phyloP scores from a whole-genome alignment of 2,888 invertebrate species.

The Xanthia icteritia region DNA sequence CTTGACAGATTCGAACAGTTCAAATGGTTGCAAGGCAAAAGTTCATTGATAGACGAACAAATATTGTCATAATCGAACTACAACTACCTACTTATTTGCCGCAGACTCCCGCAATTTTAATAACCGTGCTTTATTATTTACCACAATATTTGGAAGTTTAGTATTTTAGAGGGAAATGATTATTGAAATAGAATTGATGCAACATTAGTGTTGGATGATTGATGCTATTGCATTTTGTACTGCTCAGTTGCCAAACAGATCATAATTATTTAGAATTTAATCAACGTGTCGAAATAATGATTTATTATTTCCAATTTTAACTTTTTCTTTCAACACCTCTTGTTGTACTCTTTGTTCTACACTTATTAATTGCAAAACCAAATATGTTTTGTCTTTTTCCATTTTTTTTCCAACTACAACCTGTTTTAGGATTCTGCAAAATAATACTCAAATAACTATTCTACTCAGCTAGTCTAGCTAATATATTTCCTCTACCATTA shows the following conservation, averaged over 20 bases:
- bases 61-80: slow-evolving; percentile 14
- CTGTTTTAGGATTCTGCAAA: slow-evolving; percentile 6
- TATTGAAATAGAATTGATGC: slow-evolving; percentile 5
- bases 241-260: background rate
- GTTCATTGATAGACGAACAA: background rate
- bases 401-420: slow-evolving; percentile 7
- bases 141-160: background rate
- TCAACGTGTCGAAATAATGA: background rate
- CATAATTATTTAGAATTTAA: background rate
- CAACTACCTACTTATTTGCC: no score
- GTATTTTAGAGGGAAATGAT: background rate
- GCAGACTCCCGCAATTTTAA: background rate
- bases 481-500: slow-evolving; percentile 19
- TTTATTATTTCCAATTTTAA: background rate
- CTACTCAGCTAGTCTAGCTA: slow-evolving; percentile 36
- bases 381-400: background rate
- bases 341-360: slow-evolving; percentile 25
- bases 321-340: background rate
- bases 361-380: background rate
- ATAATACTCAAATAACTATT: slow-evolving; percentile 29
- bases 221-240: slow-evolving; percentile 12
- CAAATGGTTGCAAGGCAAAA: background rate
- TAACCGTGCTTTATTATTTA: background rate
- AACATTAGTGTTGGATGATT: background rate
- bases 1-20: background rate